Base-by-base conservation (phyloP, 2,888 invertebrate species). In the Byasa hedistus region DNA sequence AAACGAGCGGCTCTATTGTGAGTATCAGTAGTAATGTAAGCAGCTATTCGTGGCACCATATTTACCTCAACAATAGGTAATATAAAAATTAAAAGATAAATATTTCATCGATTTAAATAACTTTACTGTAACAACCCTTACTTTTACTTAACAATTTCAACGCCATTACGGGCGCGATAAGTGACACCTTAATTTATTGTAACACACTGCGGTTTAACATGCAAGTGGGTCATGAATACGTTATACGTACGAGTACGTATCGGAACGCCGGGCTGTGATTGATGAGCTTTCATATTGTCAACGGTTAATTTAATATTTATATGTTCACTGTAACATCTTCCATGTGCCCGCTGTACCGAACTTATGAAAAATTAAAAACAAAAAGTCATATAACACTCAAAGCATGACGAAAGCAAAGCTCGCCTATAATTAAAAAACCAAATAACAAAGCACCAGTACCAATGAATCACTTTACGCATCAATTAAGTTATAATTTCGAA, bases 341-440 rank as follows among this genome's bases (percentile, higher is more conserved):
- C 21, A 51, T 51, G 65, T 62, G 55, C 54, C 32, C 24, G 23
- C 27, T 7, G 23, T 55, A 15, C 12, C 23, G 22, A 12, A 15
- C 12, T 39, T 39, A 39, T 15, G n/a, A 48, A n/a, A 48, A 48
- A 48, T 12, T 19, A n/a, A 48, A 48, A n/a, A 48, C 5, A 1
- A 48, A 48, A 48, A 48, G 48, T n/a, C 48, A 64, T 65, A 69
- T 68, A 73, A 75, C 71, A 68, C 70, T 70, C 32, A 59, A 73
- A 73, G 75, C 70, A 77, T 80, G 80, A 85, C 76, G 77, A 72
- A 86, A 86, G 84, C 87, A 80, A 79, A 79, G 86, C 78, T 81
- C 82, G 83, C 83, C 87, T 87, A 75, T 86, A 90, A 90, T 90
- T 91, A 90, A 89, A 89, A 89, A 86, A 85, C 89, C 85, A 88